Evolutionary conservation across 23 tunicate species (phyloP).

Genomic region (Trididemnum miniatum): DNA sequence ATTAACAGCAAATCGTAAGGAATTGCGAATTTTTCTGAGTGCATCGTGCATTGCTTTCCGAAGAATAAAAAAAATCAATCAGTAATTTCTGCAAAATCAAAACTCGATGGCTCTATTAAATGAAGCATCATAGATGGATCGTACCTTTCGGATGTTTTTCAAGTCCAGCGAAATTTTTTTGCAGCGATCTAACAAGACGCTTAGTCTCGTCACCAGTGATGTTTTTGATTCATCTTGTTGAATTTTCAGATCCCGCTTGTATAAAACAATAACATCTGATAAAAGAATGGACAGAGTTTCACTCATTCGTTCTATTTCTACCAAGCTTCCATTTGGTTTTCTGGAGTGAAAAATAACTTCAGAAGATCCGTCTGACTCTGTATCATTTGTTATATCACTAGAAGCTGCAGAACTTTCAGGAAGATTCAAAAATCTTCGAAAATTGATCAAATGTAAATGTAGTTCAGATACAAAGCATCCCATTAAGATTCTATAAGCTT

Average conservation of each 20-base stretch:
- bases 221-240: not conserved
- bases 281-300: constrained; percentile 20
- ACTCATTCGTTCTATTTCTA: not conserved
- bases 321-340: not conserved
- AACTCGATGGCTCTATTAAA: no score
- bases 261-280: constrained; percentile 13
- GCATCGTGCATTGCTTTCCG: no score
- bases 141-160: not conserved
- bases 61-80: no score
- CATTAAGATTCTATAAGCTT: constrained; percentile 2
- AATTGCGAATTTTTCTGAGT: no score
- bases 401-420: not conserved
- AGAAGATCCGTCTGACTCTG: not conserved
- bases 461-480: not conserved
- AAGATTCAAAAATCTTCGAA: constrained; percentile 6
- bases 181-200: constrained; percentile 7
- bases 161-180: not conserved
- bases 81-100: no score
- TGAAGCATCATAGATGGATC: no score
- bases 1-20: no score
- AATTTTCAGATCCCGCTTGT: constrained; percentile 15
- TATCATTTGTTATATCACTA: not conserved
- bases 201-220: not conserved
- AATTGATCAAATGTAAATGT: not conserved
- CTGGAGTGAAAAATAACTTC: not conserved